Evolutionary conservation across 2,888 invertebrate genomes (phyloP).

Genomic region (Melipona beecheii): DNA sequence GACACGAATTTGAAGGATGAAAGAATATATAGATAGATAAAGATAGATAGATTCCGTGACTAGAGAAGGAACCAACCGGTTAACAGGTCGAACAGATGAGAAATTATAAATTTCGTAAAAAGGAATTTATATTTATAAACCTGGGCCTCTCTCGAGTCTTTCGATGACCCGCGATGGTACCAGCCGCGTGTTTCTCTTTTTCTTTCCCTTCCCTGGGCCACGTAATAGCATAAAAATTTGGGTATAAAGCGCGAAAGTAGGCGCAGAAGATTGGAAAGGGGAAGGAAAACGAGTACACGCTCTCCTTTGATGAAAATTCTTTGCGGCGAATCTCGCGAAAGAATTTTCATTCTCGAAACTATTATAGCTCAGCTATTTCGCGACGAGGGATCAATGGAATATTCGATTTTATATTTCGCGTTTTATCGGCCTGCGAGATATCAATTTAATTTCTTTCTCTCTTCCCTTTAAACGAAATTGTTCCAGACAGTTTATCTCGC

Average conservation of each 20-base stretch:
- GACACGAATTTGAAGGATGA: too few species aligned
- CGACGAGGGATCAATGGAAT: background rate
- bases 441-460: background rate
- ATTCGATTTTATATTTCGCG: background rate
- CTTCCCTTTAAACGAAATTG: background rate
- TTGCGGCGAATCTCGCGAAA: background rate
- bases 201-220: background rate
- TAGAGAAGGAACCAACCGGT: background rate
- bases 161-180: background rate
- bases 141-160: background rate
- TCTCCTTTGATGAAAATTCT: background rate
- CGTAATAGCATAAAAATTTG: constrained; percentile 14
- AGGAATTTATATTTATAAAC: too few species aligned
- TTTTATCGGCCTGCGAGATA: background rate
- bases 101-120: too few species aligned
- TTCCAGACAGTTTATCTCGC: background rate
- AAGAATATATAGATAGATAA: too few species aligned
- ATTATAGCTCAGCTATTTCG: background rate
- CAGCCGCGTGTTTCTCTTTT: background rate
- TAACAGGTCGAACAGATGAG: background rate
- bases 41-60: background rate
- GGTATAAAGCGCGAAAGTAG: background rate
- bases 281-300: background rate
- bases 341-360: constrained; percentile 26
- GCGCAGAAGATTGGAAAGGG: background rate